These are phyloP conservation scores for Lordiphosa collinella DNA, from an alignment of 1,140 invertebrate species.

Conservation along the genomic window DNA sequence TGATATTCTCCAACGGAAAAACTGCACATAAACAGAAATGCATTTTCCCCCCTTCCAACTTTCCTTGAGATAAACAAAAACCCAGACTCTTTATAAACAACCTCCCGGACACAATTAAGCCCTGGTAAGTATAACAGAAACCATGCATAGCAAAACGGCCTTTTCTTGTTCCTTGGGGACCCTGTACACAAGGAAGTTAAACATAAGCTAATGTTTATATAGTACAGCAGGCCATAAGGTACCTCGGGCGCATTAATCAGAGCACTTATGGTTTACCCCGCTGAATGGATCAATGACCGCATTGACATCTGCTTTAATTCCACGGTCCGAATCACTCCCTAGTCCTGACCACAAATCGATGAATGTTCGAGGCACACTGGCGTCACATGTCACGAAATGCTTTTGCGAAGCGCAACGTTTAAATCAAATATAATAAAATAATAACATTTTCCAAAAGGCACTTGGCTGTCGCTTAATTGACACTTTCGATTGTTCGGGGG, in stretches of 20 bases:
- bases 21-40: constrained; percentile 45
- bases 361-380: background rate
- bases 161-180: constrained; percentile 34
- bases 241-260: constrained; percentile 48
- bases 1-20: background rate
- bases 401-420: constrained; percentile 34
- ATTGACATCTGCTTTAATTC: constrained; percentile 63
- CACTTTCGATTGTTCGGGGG: constrained; percentile 61
- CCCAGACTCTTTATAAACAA: constrained; percentile 29
- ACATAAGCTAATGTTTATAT: constrained; percentile 50
- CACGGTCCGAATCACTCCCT: constrained; percentile 40
- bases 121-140: constrained; percentile 7
- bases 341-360: constrained; percentile 48
- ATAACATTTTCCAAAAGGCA: constrained; percentile 37
- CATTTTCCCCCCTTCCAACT: constrained; percentile 3
- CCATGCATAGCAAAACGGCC: constrained; percentile 2
- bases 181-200: constrained; percentile 26
- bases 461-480: constrained; percentile 60
- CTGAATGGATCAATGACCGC: constrained; percentile 53
- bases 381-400: constrained; percentile 27
- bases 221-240: constrained; percentile 30
- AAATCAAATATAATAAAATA: constrained; percentile 70
- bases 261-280: constrained; percentile 24
- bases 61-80: constrained; percentile 41
- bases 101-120: constrained; percentile 1